Percentiles rank a stretch among this genome's conserved stretches.
Evolutionary conservation across 35 echinoderm and acorn worm species (phyloP).

Genomic region (Apostichopus parvimensis): DNA sequence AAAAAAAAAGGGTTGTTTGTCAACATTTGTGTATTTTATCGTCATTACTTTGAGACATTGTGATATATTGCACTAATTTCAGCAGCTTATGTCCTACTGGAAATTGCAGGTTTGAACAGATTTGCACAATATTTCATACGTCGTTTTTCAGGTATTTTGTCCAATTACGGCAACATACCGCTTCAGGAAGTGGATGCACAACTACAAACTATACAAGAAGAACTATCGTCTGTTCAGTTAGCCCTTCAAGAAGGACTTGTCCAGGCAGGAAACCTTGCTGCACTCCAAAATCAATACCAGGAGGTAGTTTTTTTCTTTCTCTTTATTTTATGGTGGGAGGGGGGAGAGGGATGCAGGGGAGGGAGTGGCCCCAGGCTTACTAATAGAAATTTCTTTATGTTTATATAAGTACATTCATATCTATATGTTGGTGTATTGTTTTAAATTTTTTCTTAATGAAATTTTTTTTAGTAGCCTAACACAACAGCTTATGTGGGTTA

Average conservation of each 20-base stretch:
- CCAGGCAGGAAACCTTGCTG: slow-evolving; percentile 56
- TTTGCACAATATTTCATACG: no score
- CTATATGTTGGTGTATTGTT: no score
- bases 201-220: slow-evolving; percentile 50
- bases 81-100: no score
- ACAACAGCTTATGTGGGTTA: not conserved
- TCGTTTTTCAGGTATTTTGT: slow-evolving; percentile 44
- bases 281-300: slow-evolving; percentile 58
- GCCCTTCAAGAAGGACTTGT: slow-evolving; percentile 53
- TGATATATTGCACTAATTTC: no score
- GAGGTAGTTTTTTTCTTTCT: slow-evolving; percentile 25
- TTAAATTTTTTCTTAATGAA: not conserved
- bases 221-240: slow-evolving; percentile 50
- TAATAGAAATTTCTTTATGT: no score
- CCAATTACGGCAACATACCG: slow-evolving; percentile 72
- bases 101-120: no score
- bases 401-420: no score
- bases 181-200: slow-evolving; percentile 37
- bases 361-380: no score
- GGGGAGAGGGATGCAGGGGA: no score
- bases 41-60: no score
- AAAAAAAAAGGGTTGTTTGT: no score
- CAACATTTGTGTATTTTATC: no score
- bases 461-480: not conserved
- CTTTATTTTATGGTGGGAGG: not conserved